Percentiles rank a stretch among this genome's conserved stretches.
Conservation (phyloP, 2,797 vertebrate genomes). For the Alfaro cultratus region DNA sequence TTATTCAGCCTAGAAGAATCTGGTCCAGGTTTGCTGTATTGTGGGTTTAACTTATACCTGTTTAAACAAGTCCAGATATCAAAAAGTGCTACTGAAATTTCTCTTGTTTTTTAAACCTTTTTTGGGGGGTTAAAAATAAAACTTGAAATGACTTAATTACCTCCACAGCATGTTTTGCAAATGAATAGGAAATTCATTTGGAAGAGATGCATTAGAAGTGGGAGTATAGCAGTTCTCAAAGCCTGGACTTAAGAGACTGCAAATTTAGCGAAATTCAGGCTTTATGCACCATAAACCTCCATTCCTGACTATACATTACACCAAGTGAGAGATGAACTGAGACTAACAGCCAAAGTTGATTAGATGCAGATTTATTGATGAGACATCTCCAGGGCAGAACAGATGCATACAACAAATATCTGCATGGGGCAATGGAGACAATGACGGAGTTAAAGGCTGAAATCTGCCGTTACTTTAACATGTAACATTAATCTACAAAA, state of each 20-base stretch:
- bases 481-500: conserved; percentile 42
- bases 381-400: conserved; percentile 49
- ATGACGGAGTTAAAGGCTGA: conserved; percentile 52
- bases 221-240: neutral
- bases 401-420: conserved; percentile 47
- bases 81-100: neutral
- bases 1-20: neutral
- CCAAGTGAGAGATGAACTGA: neutral
- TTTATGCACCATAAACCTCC: neutral
- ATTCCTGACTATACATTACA: neutral
- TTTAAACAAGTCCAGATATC: neutral
- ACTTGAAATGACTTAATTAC: neutral
- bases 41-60: neutral
- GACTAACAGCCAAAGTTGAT: conserved; percentile 28
- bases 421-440: conserved; percentile 60
- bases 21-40: neutral
- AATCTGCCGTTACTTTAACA: conserved; percentile 50
- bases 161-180: neutral
- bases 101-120: neutral
- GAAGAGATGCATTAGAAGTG: neutral
- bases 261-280: neutral
- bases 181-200: neutral
- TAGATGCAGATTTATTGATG: conserved; percentile 78
- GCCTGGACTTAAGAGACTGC: neutral
- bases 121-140: neutral